Percentiles rank a stretch among this genome's conserved stretches.
phyloP scores from a whole-genome alignment of 2,888 invertebrate species.

The Sarcophaga variegata region DNA sequence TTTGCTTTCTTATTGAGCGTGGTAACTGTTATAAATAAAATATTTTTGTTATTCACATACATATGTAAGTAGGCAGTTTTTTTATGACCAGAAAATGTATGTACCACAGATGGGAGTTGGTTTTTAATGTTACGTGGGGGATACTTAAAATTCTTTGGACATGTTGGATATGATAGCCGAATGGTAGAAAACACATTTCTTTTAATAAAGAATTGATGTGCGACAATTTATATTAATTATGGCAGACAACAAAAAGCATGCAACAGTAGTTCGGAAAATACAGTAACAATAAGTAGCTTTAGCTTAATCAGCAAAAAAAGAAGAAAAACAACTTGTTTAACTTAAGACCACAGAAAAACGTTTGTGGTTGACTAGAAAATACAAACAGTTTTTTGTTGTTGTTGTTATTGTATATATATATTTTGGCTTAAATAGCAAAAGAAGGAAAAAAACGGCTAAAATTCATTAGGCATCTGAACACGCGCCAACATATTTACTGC shows the following conservation, averaged over 20 bases:
- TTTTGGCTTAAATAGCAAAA: conserved; percentile 11
- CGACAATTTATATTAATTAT: conserved; percentile 72
- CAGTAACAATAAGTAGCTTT: conserved; percentile 1
- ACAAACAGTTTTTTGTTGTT: conserved; percentile 11
- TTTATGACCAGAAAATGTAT: no score
- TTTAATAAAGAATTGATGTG: conserved; percentile 61
- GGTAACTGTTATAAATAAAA: no score
- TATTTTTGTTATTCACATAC: no score
- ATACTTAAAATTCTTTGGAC: conserved; percentile 46
- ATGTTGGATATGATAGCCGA: conserved; percentile 2
- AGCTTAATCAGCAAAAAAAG: not conserved
- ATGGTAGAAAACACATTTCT: conserved; percentile 53
- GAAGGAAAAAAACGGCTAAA: conserved; percentile 45
- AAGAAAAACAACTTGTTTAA: not conserved
- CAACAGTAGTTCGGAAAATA: conserved; percentile 34
- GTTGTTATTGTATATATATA: conserved; percentile 9
- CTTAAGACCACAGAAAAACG: conserved; percentile 47
- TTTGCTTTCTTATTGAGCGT: no score
- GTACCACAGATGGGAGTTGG: not conserved
- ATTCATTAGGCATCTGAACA: conserved; percentile 64
- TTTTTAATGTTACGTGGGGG: not conserved
- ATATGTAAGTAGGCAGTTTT: no score
- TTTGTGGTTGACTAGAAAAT: conserved; percentile 53
- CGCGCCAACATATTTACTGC: conserved; percentile 56
- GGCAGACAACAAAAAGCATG: conserved; percentile 42